phyloP scores from a whole-genome alignment of 2,888 invertebrate species.

The Protodeltote pygarga region DNA sequence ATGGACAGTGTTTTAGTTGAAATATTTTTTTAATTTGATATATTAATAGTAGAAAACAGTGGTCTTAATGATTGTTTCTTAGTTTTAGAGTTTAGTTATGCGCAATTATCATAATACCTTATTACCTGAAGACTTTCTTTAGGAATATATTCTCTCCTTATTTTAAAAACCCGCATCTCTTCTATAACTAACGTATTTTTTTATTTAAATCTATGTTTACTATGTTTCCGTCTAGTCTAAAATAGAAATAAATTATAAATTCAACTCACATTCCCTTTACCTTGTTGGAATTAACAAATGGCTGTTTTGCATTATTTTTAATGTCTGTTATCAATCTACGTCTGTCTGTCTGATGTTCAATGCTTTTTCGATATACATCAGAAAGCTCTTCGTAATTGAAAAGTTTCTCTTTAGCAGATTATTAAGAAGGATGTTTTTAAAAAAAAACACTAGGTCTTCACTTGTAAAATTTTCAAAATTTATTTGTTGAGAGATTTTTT shows the following conservation, averaged over 20 bases:
- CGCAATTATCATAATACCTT: no score
- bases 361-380: no score
- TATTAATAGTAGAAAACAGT: neutral
- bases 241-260: constrained; percentile 19
- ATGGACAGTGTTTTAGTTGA: neutral
- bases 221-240: neutral
- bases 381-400: no score
- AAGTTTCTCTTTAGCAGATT: no score
- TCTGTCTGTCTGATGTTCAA: neutral
- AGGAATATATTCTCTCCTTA: no score
- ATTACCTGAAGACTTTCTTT: no score
- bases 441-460: no score
- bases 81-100: neutral
- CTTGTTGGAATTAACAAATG: constrained; percentile 24
- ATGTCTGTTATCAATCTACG: neutral
- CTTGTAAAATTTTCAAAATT: no score
- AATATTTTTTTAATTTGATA: neutral
- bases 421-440: no score
- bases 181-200: neutral
- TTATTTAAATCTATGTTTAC: no score
- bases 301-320: constrained; percentile 27
- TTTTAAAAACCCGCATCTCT: neutral
- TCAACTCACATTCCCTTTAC: constrained; percentile 29
- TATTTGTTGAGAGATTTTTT: no score
- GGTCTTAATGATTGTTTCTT: no score